Evolutionary conservation across 2,888 invertebrate genomes (phyloP).

Genomic region (Oscheius myriophilus): DNA sequence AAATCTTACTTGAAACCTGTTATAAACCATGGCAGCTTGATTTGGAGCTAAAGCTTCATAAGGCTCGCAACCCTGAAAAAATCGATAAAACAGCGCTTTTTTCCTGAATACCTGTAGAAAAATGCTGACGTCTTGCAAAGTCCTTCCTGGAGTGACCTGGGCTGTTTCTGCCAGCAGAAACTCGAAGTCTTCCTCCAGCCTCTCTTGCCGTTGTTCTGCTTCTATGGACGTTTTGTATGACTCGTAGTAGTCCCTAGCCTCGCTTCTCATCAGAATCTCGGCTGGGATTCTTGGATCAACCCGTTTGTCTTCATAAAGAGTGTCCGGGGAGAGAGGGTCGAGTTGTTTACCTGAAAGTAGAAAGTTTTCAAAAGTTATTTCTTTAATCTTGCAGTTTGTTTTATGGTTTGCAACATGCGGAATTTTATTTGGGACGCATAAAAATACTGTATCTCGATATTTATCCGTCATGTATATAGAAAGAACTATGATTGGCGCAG

Average conservation of each 20-base stretch:
- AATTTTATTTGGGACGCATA: too few species aligned
- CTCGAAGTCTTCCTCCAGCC: conserved; percentile 47
- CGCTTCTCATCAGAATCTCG: conserved; percentile 40
- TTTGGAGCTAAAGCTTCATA: conserved; percentile 49
- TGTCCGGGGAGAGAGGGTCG: conserved; percentile 31
- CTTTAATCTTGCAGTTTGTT: too few species aligned
- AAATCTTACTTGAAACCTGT: conserved; percentile 46
- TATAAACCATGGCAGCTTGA: conserved; percentile 49
- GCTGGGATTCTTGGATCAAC: conserved; percentile 42
- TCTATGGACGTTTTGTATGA: conserved; percentile 33
- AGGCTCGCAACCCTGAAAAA: conserved; percentile 35
- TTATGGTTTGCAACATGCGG: too few species aligned
- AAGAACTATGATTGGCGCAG: too few species aligned
- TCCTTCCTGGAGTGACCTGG: conserved; percentile 48
- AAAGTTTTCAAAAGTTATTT: too few species aligned
- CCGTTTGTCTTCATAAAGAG: conserved; percentile 14
- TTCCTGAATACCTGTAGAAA: conserved; percentile 31
- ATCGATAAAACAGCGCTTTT: neutral
- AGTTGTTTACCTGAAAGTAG: conserved; percentile 25
- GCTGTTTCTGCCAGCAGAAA: conserved; percentile 39
- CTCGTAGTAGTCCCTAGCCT: conserved; percentile 38
- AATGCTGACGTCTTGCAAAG: conserved; percentile 39
- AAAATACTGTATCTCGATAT: too few species aligned
- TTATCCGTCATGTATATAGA: too few species aligned
- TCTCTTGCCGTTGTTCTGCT: conserved; percentile 33